Base-by-base conservation (phyloP, 2,113 vertebrate genomes). In the Apodemus sylvaticus region DNA sequence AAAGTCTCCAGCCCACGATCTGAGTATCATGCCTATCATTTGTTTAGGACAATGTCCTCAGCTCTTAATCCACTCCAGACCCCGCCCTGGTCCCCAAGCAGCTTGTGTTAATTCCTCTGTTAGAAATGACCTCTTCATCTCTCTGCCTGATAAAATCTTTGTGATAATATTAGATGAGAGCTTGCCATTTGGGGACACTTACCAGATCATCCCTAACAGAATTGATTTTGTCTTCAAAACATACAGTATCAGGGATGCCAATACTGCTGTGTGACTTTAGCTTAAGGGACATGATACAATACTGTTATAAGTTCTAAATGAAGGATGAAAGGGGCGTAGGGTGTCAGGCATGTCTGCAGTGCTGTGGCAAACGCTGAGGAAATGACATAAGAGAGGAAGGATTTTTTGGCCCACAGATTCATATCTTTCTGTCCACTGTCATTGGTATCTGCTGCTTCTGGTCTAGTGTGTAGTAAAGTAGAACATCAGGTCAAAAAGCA, bases 151-250 rank as follows among this genome's bases (percentile, higher is more conserved):
- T 90, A 62, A 90, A 83, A 53, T 48, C 19, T 51, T 64, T n/a
- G 36, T 1, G 26, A 93, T 7, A 24, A 29, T 51, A 74, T 94
- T 48, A 79, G 36, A 70, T 51, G 78, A 87, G 64, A 71, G 89
- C 76, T 11, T 85, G 17, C 24, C 64, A 45, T 53, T 62, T 12
- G 55, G 20, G 68, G 45, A 74, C 58, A 82, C 5, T 0, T 95
- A 87, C 26, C 20, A n/a, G 60, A 17, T 62, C 48, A 5, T 68
- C 66, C 68, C 45, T 85, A 88, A 55, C 12, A 45, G 39, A 92
- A 93, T 74, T 76, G 53, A 76, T 74, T 58, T 62, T 92, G 34
- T 55, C 79, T 92, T 70, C 70, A 90, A 96, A 97, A 89, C 55
- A n/a, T n/a, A 79, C 0, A 78, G n/a, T 20, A 74, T 66, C 29